Evolutionary conservation across 2,888 invertebrate genomes (phyloP), one percentile per base, ranked within the genome.

Genomic region (Hydraecia micacea): DNA sequence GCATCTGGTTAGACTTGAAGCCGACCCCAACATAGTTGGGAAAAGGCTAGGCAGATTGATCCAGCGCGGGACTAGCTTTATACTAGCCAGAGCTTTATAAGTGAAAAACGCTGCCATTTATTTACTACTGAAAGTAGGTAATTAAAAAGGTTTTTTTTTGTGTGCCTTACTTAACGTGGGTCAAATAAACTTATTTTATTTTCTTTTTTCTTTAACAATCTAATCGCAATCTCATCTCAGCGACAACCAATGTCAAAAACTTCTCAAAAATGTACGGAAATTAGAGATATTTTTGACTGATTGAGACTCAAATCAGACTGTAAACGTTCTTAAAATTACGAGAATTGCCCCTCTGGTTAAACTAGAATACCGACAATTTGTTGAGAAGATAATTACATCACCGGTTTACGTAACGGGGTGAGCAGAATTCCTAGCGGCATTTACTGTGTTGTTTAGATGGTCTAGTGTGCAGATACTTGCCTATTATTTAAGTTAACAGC

Each of bases 381-480:
- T 42, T 28, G 1, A 36, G 11, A 78, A 79, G n/a, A 63, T 79
- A 63, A 79, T 63, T 63, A 79, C 9, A 36, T 63, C 36, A 73
- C 73, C 73, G 67, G 60, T 80, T 11, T 73, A 46, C 32, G 79
- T 67, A 73, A 80, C 80, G 58, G 81, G 42, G n/a, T 67, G 4
- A 28, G 5, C 36, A 46, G 63, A 73, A 72, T 62, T 73, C 67
- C 60, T 73, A 67, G 72, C 80, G 80, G 80, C 6, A 46, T 79
- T 42, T 49, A 11, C 49, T 11, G 13, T 66, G 46, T 46, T 39
- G n/a, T 60, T 66, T 49, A 39, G 13, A 65, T 77, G 25, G 28
- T 25, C 11, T 52, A n/a, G 32, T n/a, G 25, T 55, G 25, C 55
- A 55, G 49, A 49, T 49, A 49, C n/a, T n/a, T n/a, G n/a, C 49